A percentile compares a stretch with the other conserved stretches of the same genome.
These are phyloP conservation scores for Zaprionus lachaisei DNA, from an alignment of 1,140 invertebrate species.

Conservation along the genomic window DNA sequence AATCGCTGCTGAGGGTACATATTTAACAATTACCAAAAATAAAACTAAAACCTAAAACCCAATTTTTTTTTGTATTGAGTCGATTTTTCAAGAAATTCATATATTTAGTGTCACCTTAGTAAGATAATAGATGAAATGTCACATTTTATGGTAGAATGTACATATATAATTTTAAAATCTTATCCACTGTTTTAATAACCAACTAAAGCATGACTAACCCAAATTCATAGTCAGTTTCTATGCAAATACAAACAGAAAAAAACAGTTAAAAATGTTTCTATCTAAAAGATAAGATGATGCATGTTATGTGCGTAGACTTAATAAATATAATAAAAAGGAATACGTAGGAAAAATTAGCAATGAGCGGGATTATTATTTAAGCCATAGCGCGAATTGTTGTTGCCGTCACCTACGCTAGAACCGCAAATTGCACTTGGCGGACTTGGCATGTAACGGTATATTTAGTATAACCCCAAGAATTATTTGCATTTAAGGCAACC, in stretches of 20 bases:
- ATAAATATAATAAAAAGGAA: neutral
- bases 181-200: too few species aligned
- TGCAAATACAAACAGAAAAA: neutral
- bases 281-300: neutral
- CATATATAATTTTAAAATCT: too few species aligned
- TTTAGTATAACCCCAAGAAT: slow-evolving; percentile 33
- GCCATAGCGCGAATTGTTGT: neutral
- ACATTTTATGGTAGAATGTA: too few species aligned
- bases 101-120: too few species aligned
- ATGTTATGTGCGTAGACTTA: neutral
- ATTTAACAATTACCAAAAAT: too few species aligned
- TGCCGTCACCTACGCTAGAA: slow-evolving; percentile 14
- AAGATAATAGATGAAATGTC: too few species aligned
- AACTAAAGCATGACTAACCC: too few species aligned
- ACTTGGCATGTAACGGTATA: slow-evolving; percentile 27
- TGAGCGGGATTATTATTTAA: neutral
- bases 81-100: too few species aligned
- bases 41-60: too few species aligned
- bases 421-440: slow-evolving; percentile 45
- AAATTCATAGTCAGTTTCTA: too few species aligned
- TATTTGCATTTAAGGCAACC: slow-evolving; percentile 32
- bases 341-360: neutral
- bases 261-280: neutral
- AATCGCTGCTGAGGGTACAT: too few species aligned
- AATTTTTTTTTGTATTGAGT: too few species aligned